Percentiles rank a stretch among this genome's conserved stretches.
phyloP scores from a whole-genome alignment of 2,888 invertebrate species.

The Mythimna loreyi region DNA sequence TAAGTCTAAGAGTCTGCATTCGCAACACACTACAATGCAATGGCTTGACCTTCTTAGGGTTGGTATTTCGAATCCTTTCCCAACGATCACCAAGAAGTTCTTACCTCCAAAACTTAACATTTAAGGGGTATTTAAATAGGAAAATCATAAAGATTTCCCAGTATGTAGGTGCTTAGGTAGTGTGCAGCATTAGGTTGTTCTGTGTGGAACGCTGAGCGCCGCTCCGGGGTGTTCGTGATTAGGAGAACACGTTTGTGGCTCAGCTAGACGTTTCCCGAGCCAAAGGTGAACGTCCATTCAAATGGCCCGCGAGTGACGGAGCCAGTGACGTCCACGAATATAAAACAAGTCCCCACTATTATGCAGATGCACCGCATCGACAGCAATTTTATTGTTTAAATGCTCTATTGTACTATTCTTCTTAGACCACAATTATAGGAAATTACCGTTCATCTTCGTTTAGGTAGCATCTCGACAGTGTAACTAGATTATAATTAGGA shows the following conservation, averaged over 20 bases:
- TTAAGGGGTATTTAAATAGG: neutral
- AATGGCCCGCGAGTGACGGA: constrained; percentile 45
- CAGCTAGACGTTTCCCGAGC: constrained; percentile 48
- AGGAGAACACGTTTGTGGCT: constrained; percentile 55
- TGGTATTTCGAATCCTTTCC: neutral
- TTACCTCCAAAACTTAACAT: neutral
- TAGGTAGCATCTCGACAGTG: constrained; percentile 22
- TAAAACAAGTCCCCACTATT: constrained; percentile 31
- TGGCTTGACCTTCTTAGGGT: neutral
- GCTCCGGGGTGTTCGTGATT: constrained; percentile 50
- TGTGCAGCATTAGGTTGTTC: constrained; percentile 16
- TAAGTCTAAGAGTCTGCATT: neutral
- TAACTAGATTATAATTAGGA: constrained; percentile 32
- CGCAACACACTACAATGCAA: neutral
- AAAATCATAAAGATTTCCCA: neutral
- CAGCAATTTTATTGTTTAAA: constrained; percentile 43
- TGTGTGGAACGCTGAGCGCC: constrained; percentile 6
- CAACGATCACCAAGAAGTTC: neutral
- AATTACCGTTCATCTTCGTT: constrained; percentile 34
- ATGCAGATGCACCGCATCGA: constrained; percentile 37
- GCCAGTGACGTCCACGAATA: constrained; percentile 20
- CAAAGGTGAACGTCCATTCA: constrained; percentile 62
- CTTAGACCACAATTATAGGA: constrained; percentile 37
- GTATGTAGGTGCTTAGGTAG: neutral
- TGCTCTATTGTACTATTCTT: constrained; percentile 45